phyloP scores from a whole-genome alignment of 2,113 vertebrate genomes.

The Pampusana beccarii region DNA sequence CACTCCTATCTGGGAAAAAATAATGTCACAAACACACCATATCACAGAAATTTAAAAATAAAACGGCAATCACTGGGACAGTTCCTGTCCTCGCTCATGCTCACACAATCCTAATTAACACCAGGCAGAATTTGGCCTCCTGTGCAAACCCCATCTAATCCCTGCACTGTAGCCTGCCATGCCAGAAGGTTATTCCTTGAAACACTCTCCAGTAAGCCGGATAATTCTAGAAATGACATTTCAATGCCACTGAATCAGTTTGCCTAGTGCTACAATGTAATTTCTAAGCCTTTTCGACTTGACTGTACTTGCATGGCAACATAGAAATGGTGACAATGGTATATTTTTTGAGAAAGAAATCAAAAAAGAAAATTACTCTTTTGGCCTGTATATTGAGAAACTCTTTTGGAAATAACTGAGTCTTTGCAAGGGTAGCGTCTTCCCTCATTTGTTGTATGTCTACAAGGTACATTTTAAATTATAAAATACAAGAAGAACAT shows the following conservation, averaged over 20 bases:
- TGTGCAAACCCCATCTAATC: conserved; percentile 27
- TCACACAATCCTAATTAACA: conserved; percentile 43
- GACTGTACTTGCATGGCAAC: background rate
- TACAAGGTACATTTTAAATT: background rate
- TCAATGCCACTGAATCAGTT: conserved; percentile 47
- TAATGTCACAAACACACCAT: background rate
- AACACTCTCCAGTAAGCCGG: conserved; percentile 38
- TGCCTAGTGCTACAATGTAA: background rate
- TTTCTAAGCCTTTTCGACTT: conserved; percentile 16
- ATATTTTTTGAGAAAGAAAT: background rate
- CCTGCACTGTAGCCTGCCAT: background rate
- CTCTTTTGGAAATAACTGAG: background rate
- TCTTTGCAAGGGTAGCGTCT: background rate
- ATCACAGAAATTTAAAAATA: background rate
- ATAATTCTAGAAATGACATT: conserved; percentile 63
- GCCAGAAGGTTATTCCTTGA: conserved; percentile 58
- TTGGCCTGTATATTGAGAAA: background rate
- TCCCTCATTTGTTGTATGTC: background rate
- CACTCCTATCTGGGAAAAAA: background rate
- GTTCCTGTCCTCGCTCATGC: background rate
- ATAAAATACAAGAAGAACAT: background rate
- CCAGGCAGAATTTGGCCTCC: background rate
- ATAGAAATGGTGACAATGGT: background rate
- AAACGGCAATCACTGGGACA: background rate
- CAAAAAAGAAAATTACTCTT: accelerated